Percentiles rank a stretch among this genome's conserved stretches.
Conservation (phyloP, 2,888 invertebrate genomes). For the Stratiomys singularior region DNA sequence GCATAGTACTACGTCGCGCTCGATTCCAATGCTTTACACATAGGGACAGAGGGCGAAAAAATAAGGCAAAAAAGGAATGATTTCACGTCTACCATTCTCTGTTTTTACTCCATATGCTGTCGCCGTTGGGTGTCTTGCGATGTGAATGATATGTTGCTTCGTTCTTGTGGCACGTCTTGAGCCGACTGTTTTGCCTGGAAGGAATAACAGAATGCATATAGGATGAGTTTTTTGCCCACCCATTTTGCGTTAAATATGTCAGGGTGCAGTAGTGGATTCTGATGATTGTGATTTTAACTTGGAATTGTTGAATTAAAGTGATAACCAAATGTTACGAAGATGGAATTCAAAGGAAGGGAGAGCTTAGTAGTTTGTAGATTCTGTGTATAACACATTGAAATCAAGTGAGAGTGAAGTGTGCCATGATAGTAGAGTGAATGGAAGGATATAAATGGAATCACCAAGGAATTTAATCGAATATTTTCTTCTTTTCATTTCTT, state of each 20-base stretch:
- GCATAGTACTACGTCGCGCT: not conserved
- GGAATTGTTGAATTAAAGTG: constrained; percentile 38
- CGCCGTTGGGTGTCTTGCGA: too few species aligned
- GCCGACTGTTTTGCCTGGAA: not conserved
- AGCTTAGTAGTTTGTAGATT: not conserved
- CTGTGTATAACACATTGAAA: too few species aligned
- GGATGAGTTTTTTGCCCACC: too few species aligned
- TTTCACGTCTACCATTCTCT: not conserved
- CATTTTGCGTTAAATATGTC: not conserved
- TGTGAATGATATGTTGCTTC: too few species aligned
- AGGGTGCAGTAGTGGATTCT: not conserved
- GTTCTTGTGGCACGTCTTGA: too few species aligned
- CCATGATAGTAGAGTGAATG: not conserved
- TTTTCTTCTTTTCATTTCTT: not conserved
- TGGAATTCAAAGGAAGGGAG: constrained; percentile 20
- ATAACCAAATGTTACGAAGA: constrained; percentile 25
- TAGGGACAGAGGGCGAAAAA: not conserved
- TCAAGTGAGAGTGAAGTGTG: not conserved
- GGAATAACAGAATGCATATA: too few species aligned
- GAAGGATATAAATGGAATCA: constrained; percentile 24
- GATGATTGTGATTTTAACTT: constrained; percentile 38
- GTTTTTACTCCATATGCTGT: not conserved
- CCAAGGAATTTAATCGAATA: constrained; percentile 30
- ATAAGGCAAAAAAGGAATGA: not conserved
- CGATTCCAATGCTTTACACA: not conserved